phyloP scores from a whole-genome alignment of 92 coral and sea anemone species.

The Zoanthus gigantus region DNA sequence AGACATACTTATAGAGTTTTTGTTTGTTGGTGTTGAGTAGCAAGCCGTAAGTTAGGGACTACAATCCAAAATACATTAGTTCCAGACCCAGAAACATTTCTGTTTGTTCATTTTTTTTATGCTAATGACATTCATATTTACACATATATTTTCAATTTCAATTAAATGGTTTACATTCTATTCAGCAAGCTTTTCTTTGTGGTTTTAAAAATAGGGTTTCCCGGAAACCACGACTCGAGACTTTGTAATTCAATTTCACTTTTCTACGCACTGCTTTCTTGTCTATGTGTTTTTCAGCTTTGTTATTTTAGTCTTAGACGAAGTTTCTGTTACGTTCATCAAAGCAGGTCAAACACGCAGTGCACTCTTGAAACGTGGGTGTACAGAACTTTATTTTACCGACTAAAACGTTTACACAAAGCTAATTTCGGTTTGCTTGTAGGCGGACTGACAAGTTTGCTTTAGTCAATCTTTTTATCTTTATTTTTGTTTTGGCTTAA shows the following conservation, averaged over 20 bases:
- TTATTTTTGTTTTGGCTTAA: background rate
- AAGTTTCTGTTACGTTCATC: background rate
- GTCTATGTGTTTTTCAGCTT: background rate
- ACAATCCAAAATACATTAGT: background rate
- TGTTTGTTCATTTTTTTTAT: background rate
- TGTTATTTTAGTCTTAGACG: background rate
- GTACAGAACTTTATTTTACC: background rate
- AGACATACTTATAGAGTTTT: background rate
- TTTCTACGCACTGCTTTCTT: background rate
- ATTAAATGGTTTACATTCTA: slow-evolving; percentile 27
- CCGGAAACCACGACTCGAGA: slow-evolving; percentile 13
- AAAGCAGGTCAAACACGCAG: background rate
- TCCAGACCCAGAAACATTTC: background rate
- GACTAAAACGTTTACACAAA: background rate
- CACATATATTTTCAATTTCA: background rate
- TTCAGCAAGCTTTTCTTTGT: background rate
- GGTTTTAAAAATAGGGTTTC: slow-evolving; percentile 1
- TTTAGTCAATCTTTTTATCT: no score
- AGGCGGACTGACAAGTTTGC: no score
- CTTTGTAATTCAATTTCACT: background rate
- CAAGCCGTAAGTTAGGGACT: background rate
- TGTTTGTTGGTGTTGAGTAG: background rate
- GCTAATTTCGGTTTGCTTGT: background rate
- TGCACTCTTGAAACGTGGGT: background rate
- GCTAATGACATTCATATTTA: background rate